Percentiles rank a stretch among this genome's conserved stretches.
phyloP scores from a whole-genome alignment of 37 sponge, comb jelly and placozoan genomes.

The Agelas oroides region DNA sequence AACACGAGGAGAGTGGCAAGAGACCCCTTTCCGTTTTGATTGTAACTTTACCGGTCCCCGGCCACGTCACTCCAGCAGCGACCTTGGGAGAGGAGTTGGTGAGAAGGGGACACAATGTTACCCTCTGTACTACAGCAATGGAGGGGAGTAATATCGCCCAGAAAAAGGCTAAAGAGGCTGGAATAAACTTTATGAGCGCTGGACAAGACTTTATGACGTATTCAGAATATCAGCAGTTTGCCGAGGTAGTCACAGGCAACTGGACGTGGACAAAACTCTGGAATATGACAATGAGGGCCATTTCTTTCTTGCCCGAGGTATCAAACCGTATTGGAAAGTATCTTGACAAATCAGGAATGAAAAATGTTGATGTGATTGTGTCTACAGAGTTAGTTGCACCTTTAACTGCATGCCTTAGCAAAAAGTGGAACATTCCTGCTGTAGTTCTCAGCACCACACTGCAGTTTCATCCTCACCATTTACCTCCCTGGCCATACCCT shows the following conservation, averaged over 20 bases:
- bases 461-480: neutral
- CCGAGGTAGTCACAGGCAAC: neutral
- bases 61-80: constrained; percentile 35
- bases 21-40: constrained; percentile 44
- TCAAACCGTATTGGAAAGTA: neutral
- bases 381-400: neutral
- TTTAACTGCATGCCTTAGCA: neutral
- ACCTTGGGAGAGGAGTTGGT: constrained; percentile 62
- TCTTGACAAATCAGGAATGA: neutral
- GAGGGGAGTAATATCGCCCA: neutral
- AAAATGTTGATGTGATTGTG: constrained; percentile 8
- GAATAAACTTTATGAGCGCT: constrained; percentile 13
- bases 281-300: neutral
- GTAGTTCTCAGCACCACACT: neutral
- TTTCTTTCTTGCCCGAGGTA: neutral
- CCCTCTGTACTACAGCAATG: constrained; percentile 8
- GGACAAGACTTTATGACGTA: neutral
- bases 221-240: neutral
- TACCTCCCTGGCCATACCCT: constrained; percentile 24
- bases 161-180: neutral
- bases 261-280: neutral
- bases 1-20: no score
- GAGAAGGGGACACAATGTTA: constrained; percentile 65
- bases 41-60: neutral
- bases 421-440: neutral